Evolutionary conservation across 2,888 invertebrate genomes (phyloP).

Genomic region (Cosmia pyralina): DNA sequence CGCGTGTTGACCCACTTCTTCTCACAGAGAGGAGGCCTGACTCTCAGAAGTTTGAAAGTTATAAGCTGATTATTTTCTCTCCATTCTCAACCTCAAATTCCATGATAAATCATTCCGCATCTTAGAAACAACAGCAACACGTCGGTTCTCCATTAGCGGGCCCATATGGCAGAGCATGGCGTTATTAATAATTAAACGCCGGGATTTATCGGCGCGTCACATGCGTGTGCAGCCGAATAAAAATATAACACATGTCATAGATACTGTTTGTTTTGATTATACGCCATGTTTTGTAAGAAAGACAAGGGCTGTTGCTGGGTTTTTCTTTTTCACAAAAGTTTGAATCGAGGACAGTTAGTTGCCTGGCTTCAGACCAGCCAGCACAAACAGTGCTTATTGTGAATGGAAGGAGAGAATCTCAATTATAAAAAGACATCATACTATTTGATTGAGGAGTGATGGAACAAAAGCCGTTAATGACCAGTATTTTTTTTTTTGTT

Average conservation of each 20-base stretch:
- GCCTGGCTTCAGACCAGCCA: neutral
- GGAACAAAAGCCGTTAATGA: too few relatives aligned
- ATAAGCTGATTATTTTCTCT: neutral
- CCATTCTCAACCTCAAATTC: neutral
- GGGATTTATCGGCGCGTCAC: slow-evolving; percentile 70
- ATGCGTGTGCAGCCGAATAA: slow-evolving; percentile 47
- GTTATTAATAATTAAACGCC: slow-evolving; percentile 73
- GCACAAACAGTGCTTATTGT: neutral
- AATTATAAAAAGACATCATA: neutral
- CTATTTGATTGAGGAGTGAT: too few relatives aligned
- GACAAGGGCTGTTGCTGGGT: neutral
- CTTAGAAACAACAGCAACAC: slow-evolving; percentile 34
- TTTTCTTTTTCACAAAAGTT: neutral
- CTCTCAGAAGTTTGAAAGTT: too few relatives aligned
- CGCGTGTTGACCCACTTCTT: too few relatives aligned
- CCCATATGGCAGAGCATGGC: slow-evolving; percentile 66
- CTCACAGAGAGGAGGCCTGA: neutral
- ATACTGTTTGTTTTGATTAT: slow-evolving; percentile 30
- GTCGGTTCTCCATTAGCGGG: slow-evolving; percentile 59
- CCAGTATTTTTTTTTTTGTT: too few relatives aligned
- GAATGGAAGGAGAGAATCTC: neutral
- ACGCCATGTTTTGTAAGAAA: neutral
- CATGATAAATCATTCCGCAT: slow-evolving; percentile 24
- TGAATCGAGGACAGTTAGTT: neutral
- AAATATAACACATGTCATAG: slow-evolving; percentile 42